Percentiles rank a stretch among this genome's conserved stretches.
phyloP scores from a whole-genome alignment of 1,140 invertebrate species.

The Aplysia californica region DNA sequence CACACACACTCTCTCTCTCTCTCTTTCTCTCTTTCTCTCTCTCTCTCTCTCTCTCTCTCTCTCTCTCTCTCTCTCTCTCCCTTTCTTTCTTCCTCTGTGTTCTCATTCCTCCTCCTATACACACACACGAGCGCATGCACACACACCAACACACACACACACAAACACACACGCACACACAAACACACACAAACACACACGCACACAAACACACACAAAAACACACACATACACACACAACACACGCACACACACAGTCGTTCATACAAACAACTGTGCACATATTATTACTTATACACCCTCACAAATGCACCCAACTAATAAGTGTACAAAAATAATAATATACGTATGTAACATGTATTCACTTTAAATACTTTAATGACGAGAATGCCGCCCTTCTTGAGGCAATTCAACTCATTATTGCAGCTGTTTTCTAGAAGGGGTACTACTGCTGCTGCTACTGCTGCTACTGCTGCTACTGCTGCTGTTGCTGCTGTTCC shows the following conservation, averaged over 20 bases:
- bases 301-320: not conserved
- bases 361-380: not conserved
- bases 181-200: too few species aligned
- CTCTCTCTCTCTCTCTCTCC: slow-evolving; percentile 8
- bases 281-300: not conserved
- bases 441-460: too few species aligned
- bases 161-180: too few species aligned
- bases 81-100: not conserved
- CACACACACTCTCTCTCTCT: not conserved
- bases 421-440: too few species aligned
- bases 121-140: too few species aligned
- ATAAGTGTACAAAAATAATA: not conserved
- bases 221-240: too few species aligned
- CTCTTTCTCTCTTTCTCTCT: slow-evolving; percentile 3
- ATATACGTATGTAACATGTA: not conserved
- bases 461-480: too few species aligned
- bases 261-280: not conserved
- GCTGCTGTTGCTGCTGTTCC: too few species aligned
- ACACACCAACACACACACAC: too few species aligned
- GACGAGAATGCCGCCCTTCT: not conserved
- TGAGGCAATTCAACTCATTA: not conserved
- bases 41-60: slow-evolving; percentile 13
- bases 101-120: too few species aligned
- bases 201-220: too few species aligned
- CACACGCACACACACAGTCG: too few species aligned